Evolutionary conservation across 1,140 invertebrate genomes (phyloP).

Genomic region (Marisa cornuarietis): DNA sequence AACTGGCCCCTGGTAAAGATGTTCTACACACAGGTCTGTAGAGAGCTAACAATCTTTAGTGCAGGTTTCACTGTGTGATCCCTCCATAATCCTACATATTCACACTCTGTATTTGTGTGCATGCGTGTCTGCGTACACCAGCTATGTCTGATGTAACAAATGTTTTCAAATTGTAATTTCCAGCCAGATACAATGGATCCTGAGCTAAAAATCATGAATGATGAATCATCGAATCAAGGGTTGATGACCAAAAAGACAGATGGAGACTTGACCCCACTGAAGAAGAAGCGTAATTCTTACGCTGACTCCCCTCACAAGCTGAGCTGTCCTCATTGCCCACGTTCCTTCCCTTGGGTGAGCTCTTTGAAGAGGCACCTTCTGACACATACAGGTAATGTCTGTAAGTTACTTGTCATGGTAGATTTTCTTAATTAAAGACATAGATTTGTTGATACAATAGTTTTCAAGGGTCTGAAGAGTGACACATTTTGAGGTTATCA

Average conservation of each 20-base stretch:
- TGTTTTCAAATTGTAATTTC: neutral
- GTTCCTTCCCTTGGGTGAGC: slow-evolving; percentile 95
- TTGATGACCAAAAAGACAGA: slow-evolving; percentile 16
- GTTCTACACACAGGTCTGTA: too few species aligned
- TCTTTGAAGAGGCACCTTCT: slow-evolving; percentile 88
- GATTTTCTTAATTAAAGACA: too few species aligned
- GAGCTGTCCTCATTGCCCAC: slow-evolving; percentile 88
- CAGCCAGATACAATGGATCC: neutral
- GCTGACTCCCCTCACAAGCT: slow-evolving; percentile 91
- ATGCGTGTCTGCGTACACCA: too few species aligned
- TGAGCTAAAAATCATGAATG: neutral
- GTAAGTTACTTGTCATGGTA: neutral
- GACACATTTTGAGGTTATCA: too few species aligned
- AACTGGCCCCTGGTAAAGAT: too few species aligned
- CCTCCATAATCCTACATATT: too few species aligned
- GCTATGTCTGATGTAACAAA: too few species aligned
- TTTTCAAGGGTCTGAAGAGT: too few species aligned
- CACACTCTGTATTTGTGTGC: too few species aligned
- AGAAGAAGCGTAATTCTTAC: slow-evolving; percentile 93
- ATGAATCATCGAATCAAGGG: slow-evolving; percentile 8
- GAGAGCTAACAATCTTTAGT: too few species aligned
- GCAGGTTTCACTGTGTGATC: too few species aligned
- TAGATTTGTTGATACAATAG: neutral
- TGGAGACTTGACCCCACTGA: slow-evolving; percentile 27
- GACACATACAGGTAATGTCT: slow-evolving; percentile 60